Evolutionary conservation across 2,797 vertebrate genomes (phyloP).

Genomic region (Galagoides demidoff): DNA sequence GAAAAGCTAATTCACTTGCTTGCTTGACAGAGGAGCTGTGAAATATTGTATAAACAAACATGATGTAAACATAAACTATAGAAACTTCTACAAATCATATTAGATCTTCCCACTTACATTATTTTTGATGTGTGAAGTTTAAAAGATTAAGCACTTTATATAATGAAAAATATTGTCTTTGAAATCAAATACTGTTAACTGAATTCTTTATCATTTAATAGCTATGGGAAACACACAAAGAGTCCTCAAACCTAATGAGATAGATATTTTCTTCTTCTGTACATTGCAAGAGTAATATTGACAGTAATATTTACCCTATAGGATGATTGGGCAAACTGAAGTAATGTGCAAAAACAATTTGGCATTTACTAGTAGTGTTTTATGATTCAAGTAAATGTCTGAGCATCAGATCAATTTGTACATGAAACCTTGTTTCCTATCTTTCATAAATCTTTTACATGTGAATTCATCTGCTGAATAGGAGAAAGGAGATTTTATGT

Average conservation of each 20-base stretch:
- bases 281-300: neutral
- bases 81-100: neutral
- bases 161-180: constrained; percentile 16
- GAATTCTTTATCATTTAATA: neutral
- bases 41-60: neutral
- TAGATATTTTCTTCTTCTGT: neutral
- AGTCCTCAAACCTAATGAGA: neutral
- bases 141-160: neutral
- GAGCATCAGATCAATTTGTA: neutral
- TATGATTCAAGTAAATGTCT: neutral
- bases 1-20: neutral
- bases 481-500: neutral
- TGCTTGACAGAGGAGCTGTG: neutral
- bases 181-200: neutral
- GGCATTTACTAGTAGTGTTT: neutral
- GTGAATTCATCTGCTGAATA: neutral
- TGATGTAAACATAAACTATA: neutral
- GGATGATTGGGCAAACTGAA: neutral
- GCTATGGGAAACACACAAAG: neutral
- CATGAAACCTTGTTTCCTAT: neutral
- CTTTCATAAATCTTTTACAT: neutral
- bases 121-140: neutral
- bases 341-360: neutral
- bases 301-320: neutral
- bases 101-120: constrained; percentile 19